Evolutionary conservation across 2,113 vertebrate genomes (phyloP).

Genomic region (Periophthalmus modestus): DNA sequence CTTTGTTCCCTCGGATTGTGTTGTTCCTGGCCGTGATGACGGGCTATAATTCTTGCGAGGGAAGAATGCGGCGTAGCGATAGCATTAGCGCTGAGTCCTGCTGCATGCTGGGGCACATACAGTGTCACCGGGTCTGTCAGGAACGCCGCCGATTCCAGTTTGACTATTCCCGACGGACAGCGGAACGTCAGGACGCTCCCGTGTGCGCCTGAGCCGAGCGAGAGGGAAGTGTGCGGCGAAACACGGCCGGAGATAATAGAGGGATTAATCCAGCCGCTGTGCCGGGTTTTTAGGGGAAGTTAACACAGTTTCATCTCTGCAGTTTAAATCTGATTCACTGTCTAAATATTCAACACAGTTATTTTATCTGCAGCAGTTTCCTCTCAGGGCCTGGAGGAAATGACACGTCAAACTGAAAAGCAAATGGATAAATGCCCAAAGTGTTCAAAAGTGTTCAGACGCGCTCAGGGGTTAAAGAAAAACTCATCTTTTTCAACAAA

Average conservation of each 20-base stretch:
- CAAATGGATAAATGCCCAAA: no score
- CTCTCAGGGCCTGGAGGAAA: no score
- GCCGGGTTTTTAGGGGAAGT: no score
- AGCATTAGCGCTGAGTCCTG: conserved; percentile 33
- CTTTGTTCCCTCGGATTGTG: conserved; percentile 48
- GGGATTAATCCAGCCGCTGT: neutral
- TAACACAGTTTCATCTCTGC: no score
- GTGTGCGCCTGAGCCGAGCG: neutral
- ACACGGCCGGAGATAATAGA: neutral
- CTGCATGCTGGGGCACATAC: conserved; percentile 21
- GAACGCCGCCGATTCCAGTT: conserved; percentile 17
- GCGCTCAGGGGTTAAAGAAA: no score
- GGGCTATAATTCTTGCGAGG: conserved; percentile 62
- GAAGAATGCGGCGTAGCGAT: conserved; percentile 61
- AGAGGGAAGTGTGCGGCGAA: conserved; percentile 26
- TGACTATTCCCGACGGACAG: conserved; percentile 32
- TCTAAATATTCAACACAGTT: no score
- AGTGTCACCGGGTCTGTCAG: conserved; percentile 24
- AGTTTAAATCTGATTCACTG: no score
- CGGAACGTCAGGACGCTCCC: neutral
- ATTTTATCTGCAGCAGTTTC: no score
- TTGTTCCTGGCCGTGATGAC: conserved; percentile 51
- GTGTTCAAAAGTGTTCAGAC: no score
- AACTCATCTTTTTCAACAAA: no score
- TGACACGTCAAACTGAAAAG: no score